Evolutionary conservation across 2,888 invertebrate species (phyloP).

Genomic region (Ennomos fuscantarius): DNA sequence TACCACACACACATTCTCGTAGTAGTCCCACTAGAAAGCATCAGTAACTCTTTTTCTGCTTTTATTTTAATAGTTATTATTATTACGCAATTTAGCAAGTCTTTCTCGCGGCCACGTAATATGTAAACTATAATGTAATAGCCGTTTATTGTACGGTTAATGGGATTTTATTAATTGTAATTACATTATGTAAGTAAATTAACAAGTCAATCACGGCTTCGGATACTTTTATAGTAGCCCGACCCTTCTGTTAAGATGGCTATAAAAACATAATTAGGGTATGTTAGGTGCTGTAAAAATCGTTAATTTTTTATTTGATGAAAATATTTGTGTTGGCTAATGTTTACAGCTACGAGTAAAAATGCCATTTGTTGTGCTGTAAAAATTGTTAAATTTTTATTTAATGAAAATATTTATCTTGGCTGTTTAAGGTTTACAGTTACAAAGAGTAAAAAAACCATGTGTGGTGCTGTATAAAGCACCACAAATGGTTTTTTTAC

Average conservation of each 20-base stretch:
- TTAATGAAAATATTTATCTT: too few relatives aligned
- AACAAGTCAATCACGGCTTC: slow-evolving; percentile 14
- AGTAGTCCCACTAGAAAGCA: slow-evolving; percentile 10
- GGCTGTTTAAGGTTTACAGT: too few relatives aligned
- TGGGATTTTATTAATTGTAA: slow-evolving; percentile 31
- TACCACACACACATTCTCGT: not conserved
- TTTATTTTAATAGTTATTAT: slow-evolving; percentile 33
- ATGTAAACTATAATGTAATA: slow-evolving; percentile 34
- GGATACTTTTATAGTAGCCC: not conserved
- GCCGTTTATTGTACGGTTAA: slow-evolving; percentile 32
- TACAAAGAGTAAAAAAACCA: too few relatives aligned
- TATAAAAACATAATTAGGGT: slow-evolving; percentile 6
- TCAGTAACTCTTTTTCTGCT: slow-evolving; percentile 11
- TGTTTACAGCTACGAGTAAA: too few relatives aligned
- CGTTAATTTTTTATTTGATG: too few relatives aligned
- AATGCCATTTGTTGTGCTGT: too few relatives aligned
- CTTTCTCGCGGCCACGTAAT: slow-evolving; percentile 21
- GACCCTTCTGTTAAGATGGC: slow-evolving; percentile 5
- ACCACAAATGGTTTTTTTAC: too few relatives aligned
- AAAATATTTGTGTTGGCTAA: too few relatives aligned
- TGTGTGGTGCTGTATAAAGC: too few relatives aligned
- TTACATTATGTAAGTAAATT: slow-evolving; percentile 32
- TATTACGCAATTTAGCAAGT: slow-evolving; percentile 33
- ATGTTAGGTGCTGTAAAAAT: too few relatives aligned
- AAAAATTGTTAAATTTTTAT: too few relatives aligned